These are phyloP conservation scores for Chauna torquata DNA, from an alignment of 2,113 vertebrate genomes.

Conservation along the genomic window DNA sequence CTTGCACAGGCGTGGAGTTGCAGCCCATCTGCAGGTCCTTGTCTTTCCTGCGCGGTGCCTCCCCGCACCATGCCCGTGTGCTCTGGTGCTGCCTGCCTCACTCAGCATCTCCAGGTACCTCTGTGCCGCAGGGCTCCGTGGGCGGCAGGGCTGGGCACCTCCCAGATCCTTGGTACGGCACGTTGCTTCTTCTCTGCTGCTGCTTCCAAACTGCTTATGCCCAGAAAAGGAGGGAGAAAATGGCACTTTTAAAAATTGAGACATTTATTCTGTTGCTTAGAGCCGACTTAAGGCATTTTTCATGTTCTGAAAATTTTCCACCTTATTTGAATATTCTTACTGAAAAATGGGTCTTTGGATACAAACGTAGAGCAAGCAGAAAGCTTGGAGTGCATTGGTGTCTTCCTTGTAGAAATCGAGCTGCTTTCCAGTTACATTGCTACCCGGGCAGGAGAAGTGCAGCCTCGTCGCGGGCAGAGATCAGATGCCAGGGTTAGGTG, in stretches of 20 bases:
- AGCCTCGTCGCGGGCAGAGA: not conserved
- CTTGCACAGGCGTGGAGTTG: too few species aligned
- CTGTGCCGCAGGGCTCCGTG: not conserved
- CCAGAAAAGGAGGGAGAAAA: not conserved
- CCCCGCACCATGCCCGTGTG: accelerated
- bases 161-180: accelerated
- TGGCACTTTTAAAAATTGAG: not conserved
- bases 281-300: not conserved
- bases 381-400: not conserved
- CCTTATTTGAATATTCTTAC: conserved; percentile 48
- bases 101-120: accelerated
- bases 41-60: not conserved
- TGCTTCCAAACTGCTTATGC: not conserved
- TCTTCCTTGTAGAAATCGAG: accelerated
- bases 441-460: not conserved
- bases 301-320: conserved; percentile 36
- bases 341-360: conserved; percentile 10
- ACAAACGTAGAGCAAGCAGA: not conserved
- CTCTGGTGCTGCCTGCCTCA: accelerated
- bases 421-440: not conserved
- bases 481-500: not conserved
- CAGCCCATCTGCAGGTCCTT: not conserved
- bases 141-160: not conserved
- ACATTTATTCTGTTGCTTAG: conserved; percentile 16
- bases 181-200: not conserved